Conservation (phyloP, 2,888 invertebrate species). For the Chirona hameri region DNA sequence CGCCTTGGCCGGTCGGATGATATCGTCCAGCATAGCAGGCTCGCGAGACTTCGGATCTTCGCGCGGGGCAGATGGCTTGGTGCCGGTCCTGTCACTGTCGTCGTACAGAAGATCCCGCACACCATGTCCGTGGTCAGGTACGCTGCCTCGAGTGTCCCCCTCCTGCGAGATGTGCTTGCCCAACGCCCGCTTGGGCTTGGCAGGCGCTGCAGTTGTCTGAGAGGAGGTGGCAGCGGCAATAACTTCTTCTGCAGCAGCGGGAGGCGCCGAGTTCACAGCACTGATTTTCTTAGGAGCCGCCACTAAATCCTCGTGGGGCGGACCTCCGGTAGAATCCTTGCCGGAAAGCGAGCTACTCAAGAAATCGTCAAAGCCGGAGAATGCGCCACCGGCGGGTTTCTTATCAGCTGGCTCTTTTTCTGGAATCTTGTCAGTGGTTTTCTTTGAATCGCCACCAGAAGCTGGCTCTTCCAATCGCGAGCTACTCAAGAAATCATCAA, state of each 20-base stretch:
- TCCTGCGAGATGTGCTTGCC: background rate
- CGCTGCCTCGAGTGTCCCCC: background rate
- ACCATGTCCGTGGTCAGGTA: background rate
- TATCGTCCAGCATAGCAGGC: background rate
- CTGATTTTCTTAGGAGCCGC: background rate
- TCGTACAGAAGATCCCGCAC: background rate
- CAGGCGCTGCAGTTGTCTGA: background rate
- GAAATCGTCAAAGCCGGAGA: background rate
- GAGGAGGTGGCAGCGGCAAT: background rate
- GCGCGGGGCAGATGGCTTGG: background rate
- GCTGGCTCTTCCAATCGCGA: too few species aligned
- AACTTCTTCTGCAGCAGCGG: background rate
- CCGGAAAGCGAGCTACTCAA: background rate
- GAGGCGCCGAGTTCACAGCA: background rate
- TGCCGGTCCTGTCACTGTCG: background rate
- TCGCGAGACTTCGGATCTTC: background rate
- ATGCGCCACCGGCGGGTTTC: background rate
- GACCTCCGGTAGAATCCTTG: background rate
- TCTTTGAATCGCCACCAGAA: background rate
- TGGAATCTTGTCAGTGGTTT: background rate
- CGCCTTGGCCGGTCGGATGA: background rate
- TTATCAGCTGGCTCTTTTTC: background rate
- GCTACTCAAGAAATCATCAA: background rate
- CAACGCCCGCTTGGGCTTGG: background rate
- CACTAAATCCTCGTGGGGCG: background rate